Base-by-base conservation (phyloP, 2,888 invertebrate genomes). In the Tinea trinotella region DNA sequence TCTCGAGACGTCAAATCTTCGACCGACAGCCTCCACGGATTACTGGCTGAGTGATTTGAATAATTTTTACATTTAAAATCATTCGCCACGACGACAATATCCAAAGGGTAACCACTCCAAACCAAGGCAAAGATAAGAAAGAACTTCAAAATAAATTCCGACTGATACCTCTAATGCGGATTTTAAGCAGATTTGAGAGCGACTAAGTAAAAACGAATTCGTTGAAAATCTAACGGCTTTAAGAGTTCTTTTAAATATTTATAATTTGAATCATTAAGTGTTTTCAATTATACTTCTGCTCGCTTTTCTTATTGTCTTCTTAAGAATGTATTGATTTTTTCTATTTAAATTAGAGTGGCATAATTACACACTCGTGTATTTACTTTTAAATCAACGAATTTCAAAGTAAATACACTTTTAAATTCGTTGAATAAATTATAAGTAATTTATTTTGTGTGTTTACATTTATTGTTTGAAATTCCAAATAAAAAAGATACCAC, bases 11-110 rank as follows among this genome's bases (percentile, higher is more conserved):
- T 69, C 72, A 72, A 73, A 73, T 74, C 74, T 76, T 81, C 75
- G 76, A 72, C 78, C 74, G 76, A 56, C 59, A 81, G 81, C 79
- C 79, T 78, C 82, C 54, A 34, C 48, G 56, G 56, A 54, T 56
- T 54, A 56, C 54, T 48, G 36, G 64, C 60, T 49, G 62, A 56
- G 57, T 61, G 58, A 84, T 85, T 85, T 84, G 83, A 84, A 85
- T 85, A 85, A 85, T 85, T 85, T 83, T 83, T 84, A 83, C 84
- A 85, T 85, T 85, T 85, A 85, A 83, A 85, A 85, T 85, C 85
- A 84, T 83, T 84, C 77, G 78, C 76, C 20, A 52, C 40, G 72
- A 76, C 76, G 82, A 80, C 81, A 75, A 80, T 82, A 81, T 83
- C 83, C 82, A 84, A 85, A 84, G 84, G 84, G 84, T 85, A 85